Conservation (phyloP, 2,113 vertebrate genomes). For the Eptesicus fuscus region DNA sequence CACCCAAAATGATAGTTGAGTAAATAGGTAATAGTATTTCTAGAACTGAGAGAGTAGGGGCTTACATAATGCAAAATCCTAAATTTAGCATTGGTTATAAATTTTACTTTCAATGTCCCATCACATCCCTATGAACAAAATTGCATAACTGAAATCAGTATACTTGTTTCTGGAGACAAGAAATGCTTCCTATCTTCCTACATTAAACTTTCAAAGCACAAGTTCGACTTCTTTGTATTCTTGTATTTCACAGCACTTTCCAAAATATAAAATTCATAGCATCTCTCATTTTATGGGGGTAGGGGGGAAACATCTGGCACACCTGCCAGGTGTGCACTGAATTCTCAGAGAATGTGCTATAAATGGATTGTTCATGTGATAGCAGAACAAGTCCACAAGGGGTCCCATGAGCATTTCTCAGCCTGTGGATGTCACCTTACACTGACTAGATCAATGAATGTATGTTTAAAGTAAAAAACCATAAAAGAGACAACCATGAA, state of each 20-base stretch:
- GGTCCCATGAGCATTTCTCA: constrained; percentile 18
- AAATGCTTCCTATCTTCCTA: constrained; percentile 23
- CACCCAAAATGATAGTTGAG: background rate
- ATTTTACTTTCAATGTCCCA: constrained; percentile 38
- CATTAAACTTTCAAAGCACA: background rate
- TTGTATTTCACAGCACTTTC: constrained; percentile 33
- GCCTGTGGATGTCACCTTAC: background rate
- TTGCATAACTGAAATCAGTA: constrained; percentile 32
- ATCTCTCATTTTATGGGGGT: background rate
- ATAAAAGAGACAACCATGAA: background rate
- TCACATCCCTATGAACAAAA: background rate
- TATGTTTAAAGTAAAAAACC: constrained; percentile 41
- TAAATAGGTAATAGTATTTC: background rate
- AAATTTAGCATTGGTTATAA: background rate
- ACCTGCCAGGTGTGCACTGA: constrained; percentile 52
- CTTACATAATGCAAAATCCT: background rate
- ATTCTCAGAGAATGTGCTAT: constrained; percentile 24
- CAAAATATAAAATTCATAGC: constrained; percentile 18
- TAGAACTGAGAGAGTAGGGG: background rate
- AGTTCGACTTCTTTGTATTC: constrained; percentile 17
- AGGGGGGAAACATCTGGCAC: background rate
- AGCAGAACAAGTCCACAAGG: constrained; percentile 33
- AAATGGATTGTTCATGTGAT: constrained; percentile 41
- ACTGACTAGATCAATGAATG: background rate
- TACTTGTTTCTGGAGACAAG: constrained; percentile 36